Percentiles rank a stretch among this genome's conserved stretches.
phyloP scores from a whole-genome alignment of 2,888 invertebrate genomes.

The Thumatha senex region DNA sequence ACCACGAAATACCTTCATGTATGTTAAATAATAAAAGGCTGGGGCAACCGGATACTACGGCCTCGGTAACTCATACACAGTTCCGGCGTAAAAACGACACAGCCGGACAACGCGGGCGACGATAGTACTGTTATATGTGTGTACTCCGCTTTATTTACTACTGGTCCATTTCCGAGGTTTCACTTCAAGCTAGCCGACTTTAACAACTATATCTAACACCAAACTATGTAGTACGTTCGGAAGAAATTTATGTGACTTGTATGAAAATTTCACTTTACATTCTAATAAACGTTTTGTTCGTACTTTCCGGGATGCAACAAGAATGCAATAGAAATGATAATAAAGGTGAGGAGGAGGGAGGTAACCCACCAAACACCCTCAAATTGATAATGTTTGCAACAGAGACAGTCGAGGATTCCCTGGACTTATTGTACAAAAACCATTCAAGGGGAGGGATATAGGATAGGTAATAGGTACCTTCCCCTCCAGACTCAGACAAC shows the following conservation, averaged over 20 bases:
- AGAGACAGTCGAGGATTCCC: too few species aligned
- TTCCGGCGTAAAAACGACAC: constrained; percentile 75
- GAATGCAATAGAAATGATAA: too few species aligned
- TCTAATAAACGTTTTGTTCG: too few species aligned
- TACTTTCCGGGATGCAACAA: too few species aligned
- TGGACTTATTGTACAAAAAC: too few species aligned
- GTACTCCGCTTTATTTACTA: constrained; percentile 58
- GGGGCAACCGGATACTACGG: constrained; percentile 56
- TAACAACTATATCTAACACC: constrained; percentile 25
- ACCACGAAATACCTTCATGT: constrained; percentile 43
- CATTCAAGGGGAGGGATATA: too few species aligned
- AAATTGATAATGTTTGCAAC: too few species aligned
- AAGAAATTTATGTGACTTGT: not conserved
- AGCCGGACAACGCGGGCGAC: constrained; percentile 54
- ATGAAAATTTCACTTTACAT: not conserved
- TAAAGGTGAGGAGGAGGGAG: too few species aligned
- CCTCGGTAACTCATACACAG: constrained; percentile 72
- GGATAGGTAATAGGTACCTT: too few species aligned
- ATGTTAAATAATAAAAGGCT: constrained; percentile 54
- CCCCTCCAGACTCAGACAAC: too few species aligned
- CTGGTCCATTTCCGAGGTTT: constrained; percentile 50
- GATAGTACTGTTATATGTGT: constrained; percentile 58
- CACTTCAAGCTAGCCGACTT: constrained; percentile 32
- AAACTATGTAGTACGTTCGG: constrained; percentile 11
- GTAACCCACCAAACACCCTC: too few species aligned